Evolutionary conservation across 2,888 invertebrate species (phyloP), one percentile per base, ranked within the genome.

Genomic region (Sphinx pinastri): DNA sequence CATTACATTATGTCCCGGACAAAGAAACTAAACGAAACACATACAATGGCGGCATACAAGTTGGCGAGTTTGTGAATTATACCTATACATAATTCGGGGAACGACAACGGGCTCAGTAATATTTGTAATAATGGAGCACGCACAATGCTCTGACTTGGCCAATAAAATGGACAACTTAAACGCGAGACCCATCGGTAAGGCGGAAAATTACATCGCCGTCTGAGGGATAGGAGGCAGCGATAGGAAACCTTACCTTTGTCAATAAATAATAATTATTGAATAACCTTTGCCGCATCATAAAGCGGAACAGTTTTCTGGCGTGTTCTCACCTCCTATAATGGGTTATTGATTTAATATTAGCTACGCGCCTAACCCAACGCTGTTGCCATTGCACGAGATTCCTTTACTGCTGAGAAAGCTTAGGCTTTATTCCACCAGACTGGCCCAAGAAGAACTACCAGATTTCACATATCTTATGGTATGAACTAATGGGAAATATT

Each of bases 91-190:
- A 49, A 63, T 63, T 63, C 25, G 47, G 63, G 49, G n/a, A 60
- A 55, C 55, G 55, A 55, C 55, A 19, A 10, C 68, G 76, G 72
- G 69, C 77, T 77, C 82, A 74, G 72, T 72, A 72, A 69, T 73
- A 71, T 74, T 68, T 66, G 76, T 78, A 79, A 79, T 80, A 80
- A 80, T 75, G 73, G 76, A 75, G 78, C 83, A 83, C 83, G 81
- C 84, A 87, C 86, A 84, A 84, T 81, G 81, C 76, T 68, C 71
- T 74, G 81, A 78, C 77, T 78, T 73, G 77, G 69, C 80, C 77
- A 82, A 87, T 89, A 87, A 88, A 85, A 84, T 81, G 84, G 80
- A 77, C 75, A 79, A 82, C 79, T 84, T 85, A 84, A 88, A 84
- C 80, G 83, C 79, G 76, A 77, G 75, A 79, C 77, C 79, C 75